Percentiles rank a stretch among this genome's conserved stretches.
Conservation (phyloP, 1,140 invertebrate species). For the Pogonomyrmex barbatus region DNA sequence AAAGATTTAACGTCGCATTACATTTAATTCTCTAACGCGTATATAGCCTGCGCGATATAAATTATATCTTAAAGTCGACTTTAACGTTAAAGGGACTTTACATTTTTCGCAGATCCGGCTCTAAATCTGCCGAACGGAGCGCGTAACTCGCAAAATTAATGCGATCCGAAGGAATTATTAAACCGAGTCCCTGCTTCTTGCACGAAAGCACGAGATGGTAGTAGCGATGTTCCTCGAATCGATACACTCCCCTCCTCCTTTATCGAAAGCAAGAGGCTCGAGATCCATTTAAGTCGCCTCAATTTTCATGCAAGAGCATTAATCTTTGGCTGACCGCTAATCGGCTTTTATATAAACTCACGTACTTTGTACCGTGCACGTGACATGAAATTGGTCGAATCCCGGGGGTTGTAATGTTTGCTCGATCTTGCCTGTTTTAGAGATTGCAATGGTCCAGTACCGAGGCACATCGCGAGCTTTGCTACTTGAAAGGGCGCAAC, state of each 20-base stretch:
- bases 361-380: not conserved
- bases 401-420: conserved; percentile 51
- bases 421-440: conserved; percentile 85
- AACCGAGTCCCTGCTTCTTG: conserved; percentile 9
- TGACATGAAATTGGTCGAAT: not conserved
- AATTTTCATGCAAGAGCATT: conserved; percentile 44
- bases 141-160: conserved; percentile 45
- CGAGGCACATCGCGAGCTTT: conserved; percentile 93
- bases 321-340: conserved; percentile 46
- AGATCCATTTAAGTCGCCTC: conserved; percentile 17
- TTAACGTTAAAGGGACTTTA: conserved; percentile 46
- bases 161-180: conserved; percentile 48
- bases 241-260: not conserved
- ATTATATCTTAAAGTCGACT: conserved; percentile 44
- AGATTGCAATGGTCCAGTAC: conserved; percentile 95
- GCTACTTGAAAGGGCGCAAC: conserved; percentile 94
- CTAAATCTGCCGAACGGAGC: conserved; percentile 47
- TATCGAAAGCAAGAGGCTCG: conserved; percentile 9
- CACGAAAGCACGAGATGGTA: not conserved
- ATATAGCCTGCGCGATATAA: conserved; percentile 32
- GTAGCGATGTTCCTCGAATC: not conserved
- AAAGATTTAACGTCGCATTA: conserved; percentile 47
- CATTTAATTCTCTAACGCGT: conserved; percentile 40
- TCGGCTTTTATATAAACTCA: conserved; percentile 37
- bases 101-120: conserved; percentile 28